Evolutionary conservation across 2,888 invertebrate species (phyloP), one percentile per base, ranked within the genome.

Genomic region (Mythimna vitellina): DNA sequence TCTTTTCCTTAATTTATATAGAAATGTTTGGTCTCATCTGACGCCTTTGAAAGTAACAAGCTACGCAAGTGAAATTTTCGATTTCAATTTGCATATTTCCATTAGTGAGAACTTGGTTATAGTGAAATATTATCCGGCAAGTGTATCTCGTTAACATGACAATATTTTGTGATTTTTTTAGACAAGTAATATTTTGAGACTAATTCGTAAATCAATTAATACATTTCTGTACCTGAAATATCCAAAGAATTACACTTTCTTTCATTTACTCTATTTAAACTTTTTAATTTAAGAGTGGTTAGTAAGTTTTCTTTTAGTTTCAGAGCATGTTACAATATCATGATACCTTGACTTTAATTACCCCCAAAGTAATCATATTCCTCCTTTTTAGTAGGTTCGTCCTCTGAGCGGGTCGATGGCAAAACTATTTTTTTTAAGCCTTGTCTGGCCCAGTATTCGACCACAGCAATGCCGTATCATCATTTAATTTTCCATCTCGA

Each of bases 1-100:
- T 94, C 93, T 96, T 96, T 95, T 94, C 91, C 92, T 93, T 96
- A 96, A 96, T 96, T 94, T 96, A 95, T 96, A 94, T 94, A 94
- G 94, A 95, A 94, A 94, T 96, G 93, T 95, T 94, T 93, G 92
- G 93, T 92, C 91, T 92, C 92, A 91, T 92, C 91, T 90, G 88
- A 93, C 92, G 93, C 92, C 91, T 93, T 92, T 92, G 92, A 94
- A 90, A 88, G 89, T 90, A 90, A 91, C 90, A 87, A 91, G 88
- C 87, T 88, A 89, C 87, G 86, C 88, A 86, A 88, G 85, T 89
- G 87, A 89, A 89, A 87, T 89, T 90, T 87, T 85, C 80, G 82
- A 88, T 88, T 86, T 86, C 86, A 86, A 91, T 91, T 89, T 88
- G 86, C 84, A 86, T 89, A 86, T 88, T 86, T 78, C 73, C 80